A percentile compares a stretch with the other conserved stretches of the same genome.
Evolutionary conservation across 2,888 invertebrate species (phyloP).

Genomic region (Phalera bucephala): DNA sequence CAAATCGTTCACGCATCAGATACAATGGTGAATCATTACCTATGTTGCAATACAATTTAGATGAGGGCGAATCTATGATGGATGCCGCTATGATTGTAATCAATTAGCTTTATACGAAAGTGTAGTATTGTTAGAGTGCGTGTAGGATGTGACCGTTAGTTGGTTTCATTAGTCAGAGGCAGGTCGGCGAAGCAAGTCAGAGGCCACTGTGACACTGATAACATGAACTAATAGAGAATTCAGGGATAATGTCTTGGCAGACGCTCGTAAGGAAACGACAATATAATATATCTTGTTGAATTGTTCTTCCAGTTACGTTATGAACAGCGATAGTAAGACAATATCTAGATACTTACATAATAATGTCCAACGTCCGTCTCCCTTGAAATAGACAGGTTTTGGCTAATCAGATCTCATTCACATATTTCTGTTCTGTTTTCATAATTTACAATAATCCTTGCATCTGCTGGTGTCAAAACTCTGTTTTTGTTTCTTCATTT

Average conservation of each 20-base stretch:
- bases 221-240: constrained; percentile 16
- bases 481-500: too few relatives aligned
- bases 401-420: too few relatives aligned
- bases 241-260: constrained; percentile 19
- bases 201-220: constrained; percentile 27
- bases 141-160: constrained; percentile 26
- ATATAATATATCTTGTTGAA: too few relatives aligned
- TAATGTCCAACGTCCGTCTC: too few relatives aligned
- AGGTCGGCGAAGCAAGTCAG: constrained; percentile 13
- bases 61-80: constrained; percentile 44
- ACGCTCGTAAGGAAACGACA: neutral
- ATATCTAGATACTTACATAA: too few relatives aligned
- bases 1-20: constrained; percentile 55
- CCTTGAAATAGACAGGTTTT: too few relatives aligned
- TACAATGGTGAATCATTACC: constrained; percentile 49
- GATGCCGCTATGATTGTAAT: constrained; percentile 30
- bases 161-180: constrained; percentile 9
- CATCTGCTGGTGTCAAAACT: too few relatives aligned
- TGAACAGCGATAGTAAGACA: too few relatives aligned
- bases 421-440: too few relatives aligned
- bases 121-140: constrained; percentile 17
- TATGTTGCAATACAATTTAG: constrained; percentile 51
- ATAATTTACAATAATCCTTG: too few relatives aligned
- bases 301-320: too few relatives aligned
- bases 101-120: constrained; percentile 21